Evolutionary conservation across 2,113 vertebrate genomes (phyloP).

Genomic region (Rallus limicola): DNA sequence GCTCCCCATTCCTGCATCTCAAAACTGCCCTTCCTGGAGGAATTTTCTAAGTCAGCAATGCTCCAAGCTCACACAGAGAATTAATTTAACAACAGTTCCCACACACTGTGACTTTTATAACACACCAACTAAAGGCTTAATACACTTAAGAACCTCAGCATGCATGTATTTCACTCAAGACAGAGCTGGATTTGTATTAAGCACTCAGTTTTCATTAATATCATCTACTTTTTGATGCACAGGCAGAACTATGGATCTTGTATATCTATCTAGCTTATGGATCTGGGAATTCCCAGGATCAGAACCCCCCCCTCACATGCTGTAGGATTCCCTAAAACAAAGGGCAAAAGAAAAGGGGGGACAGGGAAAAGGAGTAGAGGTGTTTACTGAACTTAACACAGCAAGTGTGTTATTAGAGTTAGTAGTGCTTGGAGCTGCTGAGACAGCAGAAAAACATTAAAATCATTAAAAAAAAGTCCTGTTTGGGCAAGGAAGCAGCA

Average conservation of each 20-base stretch:
- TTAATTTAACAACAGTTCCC: neutral
- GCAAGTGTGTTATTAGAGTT: neutral
- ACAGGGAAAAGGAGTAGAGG: neutral
- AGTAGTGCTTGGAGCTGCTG: neutral
- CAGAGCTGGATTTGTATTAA: neutral
- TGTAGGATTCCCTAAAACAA: neutral
- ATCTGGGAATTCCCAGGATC: neutral
- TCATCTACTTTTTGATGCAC: neutral
- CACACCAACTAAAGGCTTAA: neutral
- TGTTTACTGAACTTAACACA: neutral
- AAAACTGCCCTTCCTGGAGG: slow-evolving; percentile 84
- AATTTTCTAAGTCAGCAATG: slow-evolving; percentile 71
- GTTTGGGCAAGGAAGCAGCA: neutral
- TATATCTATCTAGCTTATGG: neutral
- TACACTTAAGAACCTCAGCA: neutral
- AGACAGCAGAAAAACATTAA: neutral
- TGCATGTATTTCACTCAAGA: neutral
- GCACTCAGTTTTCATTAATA: neutral
- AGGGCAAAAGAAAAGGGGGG: neutral
- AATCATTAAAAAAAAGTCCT: neutral
- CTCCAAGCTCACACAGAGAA: neutral
- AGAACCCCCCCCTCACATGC: neutral
- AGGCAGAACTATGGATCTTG: neutral
- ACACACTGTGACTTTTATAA: neutral
- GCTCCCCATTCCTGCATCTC: slow-evolving; percentile 59